Evolutionary conservation across 64 coral and sea anemone genomes (phyloP).

Genomic region (Pocillopora verrucosa): DNA sequence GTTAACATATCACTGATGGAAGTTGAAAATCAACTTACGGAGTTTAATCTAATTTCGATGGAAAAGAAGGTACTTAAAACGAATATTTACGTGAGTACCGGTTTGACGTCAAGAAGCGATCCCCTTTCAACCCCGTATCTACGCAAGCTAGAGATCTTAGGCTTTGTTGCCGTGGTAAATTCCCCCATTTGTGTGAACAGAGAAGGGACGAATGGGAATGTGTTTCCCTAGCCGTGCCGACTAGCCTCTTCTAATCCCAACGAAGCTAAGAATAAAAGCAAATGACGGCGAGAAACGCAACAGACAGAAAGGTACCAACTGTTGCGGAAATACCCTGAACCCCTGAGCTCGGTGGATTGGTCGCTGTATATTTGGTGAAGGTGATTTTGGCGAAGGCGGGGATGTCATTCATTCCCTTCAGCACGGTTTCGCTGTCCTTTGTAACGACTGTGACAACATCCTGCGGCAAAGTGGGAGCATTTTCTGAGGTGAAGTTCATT

Average conservation of each 20-base stretch:
- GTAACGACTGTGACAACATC: constrained; percentile 35
- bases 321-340: not conserved
- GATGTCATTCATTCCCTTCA: not conserved
- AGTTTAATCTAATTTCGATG: no score
- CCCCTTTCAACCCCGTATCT: no score
- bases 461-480: constrained; percentile 1
- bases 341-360: not conserved
- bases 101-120: no score
- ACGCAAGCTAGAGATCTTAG: no score
- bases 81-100: no score
- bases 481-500: not conserved
- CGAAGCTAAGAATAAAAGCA: not conserved
- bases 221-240: no score
- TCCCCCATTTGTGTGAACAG: no score
- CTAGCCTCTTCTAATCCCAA: not conserved
- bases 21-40: no score
- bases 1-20: no score
- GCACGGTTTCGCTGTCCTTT: not conserved
- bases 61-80: no score
- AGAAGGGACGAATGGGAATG: no score
- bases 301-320: not conserved
- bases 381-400: constrained; percentile 28
- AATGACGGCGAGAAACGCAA: not conserved
- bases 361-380: not conserved
- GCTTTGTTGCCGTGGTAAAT: no score